Evolutionary conservation across 2,113 vertebrate genomes (phyloP), one percentile per base, ranked within the genome.

Genomic region (Macrotis lagotis): DNA sequence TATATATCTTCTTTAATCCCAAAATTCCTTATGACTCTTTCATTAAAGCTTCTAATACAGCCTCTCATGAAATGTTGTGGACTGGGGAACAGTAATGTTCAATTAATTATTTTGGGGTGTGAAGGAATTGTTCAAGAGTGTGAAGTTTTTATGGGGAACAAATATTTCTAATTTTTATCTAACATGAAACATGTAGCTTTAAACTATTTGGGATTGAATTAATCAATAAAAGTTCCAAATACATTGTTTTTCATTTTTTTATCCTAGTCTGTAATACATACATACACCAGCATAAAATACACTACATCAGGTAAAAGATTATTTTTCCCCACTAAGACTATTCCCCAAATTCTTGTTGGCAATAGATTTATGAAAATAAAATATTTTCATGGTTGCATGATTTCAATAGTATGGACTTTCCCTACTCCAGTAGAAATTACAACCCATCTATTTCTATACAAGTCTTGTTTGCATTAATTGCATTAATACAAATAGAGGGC

Each of bases 31-130:
- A 3, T 91, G 66, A 49, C 16, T 66, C 31, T 7, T 66, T 51
- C 22, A 94, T 52, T 25, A 59, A 48, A 47, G 49, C 92, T 53
- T 51, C 12, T 55, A 66, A 92, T 55, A 25, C 25, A 37, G 37
- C 31, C 24, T 90, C 2, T 89, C 90, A 90, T 91, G 51, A 24
- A 94, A 93, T 96, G 94, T 89, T 93, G 37, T 49, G n/a, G 25
- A 74, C 92, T 94, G 47, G 47, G 66, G 94, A 92, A 9, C 48
- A 48, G 22, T n/a, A 51, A 8, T 6, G n/a, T 90, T 91, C 25
- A 48, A 28, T 52, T 2, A 22, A 3, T 90, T 52, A 94, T 94
- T 91, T 91, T 14, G 48, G 53, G 12, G 10, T 25, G 31, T 50
- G 48, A 44, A 91, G 28, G 74, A 52, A 48, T 90, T 66, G 31